phyloP scores from a whole-genome alignment of 2,797 vertebrate genomes.

The Acrocephalus scirpaceus region DNA sequence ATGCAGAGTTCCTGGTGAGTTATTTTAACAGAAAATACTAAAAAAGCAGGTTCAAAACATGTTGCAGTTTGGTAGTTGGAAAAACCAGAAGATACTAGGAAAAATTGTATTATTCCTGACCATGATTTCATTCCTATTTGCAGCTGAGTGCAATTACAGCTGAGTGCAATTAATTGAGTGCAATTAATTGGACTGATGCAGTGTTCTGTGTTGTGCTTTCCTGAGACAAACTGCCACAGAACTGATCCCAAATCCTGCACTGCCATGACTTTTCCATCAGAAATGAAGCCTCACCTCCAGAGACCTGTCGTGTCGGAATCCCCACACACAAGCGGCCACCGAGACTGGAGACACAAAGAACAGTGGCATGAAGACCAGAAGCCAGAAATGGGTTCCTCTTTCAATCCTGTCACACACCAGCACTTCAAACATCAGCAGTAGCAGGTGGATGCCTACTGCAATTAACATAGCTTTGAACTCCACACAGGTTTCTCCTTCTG shows the following conservation, averaged over 20 bases:
- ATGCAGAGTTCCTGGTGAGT: rapidly evolving
- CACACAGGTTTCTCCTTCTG: conserved; percentile 97
- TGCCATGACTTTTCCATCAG: rapidly evolving
- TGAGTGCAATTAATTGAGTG: background rate
- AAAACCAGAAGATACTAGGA: background rate
- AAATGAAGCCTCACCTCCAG: conserved; percentile 83
- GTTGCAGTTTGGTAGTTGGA: background rate
- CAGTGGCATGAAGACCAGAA: conserved; percentile 97
- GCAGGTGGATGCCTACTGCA: conserved; percentile 94
- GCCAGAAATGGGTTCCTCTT: conserved; percentile 91
- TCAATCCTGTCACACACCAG: conserved; percentile 94
- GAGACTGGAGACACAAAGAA: conserved; percentile 98
- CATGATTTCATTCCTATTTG: background rate
- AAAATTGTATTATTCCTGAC: background rate
- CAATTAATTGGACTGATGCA: background rate
- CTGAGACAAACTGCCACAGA: background rate
- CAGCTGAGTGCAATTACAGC: background rate
- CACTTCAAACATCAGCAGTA: conserved; percentile 96
- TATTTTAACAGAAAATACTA: background rate
- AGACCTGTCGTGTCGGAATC: conserved; percentile 95
- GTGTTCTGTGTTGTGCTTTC: background rate
- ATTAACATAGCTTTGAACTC: conserved; percentile 99
- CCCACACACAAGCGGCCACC: conserved; percentile 97
- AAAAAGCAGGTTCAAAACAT: background rate
- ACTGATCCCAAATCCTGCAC: background rate